phyloP scores from a whole-genome alignment of 35 echinoderm and acorn worm genomes.

The Lytechinus variegatus region DNA sequence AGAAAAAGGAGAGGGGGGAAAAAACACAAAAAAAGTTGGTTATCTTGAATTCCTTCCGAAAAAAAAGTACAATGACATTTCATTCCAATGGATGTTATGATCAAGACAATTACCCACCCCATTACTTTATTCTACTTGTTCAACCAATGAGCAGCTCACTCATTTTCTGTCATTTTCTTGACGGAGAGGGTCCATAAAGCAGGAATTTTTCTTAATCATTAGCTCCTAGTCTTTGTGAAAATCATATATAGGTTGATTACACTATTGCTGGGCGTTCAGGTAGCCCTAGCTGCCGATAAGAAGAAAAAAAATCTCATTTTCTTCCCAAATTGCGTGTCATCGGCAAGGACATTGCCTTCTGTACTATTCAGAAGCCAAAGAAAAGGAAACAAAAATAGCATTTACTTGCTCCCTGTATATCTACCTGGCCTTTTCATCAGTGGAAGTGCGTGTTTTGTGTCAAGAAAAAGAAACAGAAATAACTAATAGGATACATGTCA shows the following conservation, averaged over 20 bases:
- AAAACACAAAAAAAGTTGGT: background rate
- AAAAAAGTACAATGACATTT: constrained; percentile 47
- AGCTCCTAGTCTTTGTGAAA: constrained; percentile 1
- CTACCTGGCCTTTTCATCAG: background rate
- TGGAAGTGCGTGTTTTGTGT: constrained; percentile 1
- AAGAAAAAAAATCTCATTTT: background rate
- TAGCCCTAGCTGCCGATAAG: background rate
- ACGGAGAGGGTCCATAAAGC: background rate
- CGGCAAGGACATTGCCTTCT: background rate
- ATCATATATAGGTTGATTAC: constrained; percentile 13
- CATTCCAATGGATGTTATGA: constrained; percentile 25
- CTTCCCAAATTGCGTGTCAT: constrained; percentile 31
- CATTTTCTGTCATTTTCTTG: background rate
- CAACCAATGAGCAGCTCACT: constrained; percentile 20
- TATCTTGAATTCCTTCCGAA: background rate
- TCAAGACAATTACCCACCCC: background rate
- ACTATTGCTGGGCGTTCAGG: background rate
- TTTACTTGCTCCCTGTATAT: background rate
- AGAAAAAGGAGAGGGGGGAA: background rate
- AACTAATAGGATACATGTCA: constrained; percentile 9
- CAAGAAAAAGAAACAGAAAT: background rate
- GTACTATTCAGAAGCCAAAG: constrained; percentile 16
- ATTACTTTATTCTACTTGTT: constrained; percentile 46
- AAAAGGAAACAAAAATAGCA: constrained; percentile 18
- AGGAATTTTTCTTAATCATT: constrained; percentile 20